Base-by-base conservation (phyloP, 1,140 invertebrate species). In the Bombyx mandarina region DNA sequence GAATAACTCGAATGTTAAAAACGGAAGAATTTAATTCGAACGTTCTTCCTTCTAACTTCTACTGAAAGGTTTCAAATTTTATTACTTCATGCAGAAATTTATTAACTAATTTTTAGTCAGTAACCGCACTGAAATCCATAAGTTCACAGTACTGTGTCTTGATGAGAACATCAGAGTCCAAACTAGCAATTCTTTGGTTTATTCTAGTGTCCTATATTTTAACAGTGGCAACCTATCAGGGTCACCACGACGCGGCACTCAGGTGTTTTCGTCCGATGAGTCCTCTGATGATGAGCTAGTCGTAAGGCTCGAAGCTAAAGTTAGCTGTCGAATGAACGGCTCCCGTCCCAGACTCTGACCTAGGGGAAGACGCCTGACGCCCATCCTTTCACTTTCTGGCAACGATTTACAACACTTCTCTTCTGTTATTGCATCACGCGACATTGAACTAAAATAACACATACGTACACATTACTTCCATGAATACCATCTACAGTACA, bases 321-420 rank as follows among this genome's bases (percentile, higher is more conserved):
- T 85, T 22, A 82, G 75, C 54, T 88, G 86, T 1, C 87, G 66
- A 44, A 79, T 82, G 52, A 87, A 85, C 2, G 82, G 77, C 43
- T 85, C 78, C 12, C 83, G 68, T 0, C 85, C 83, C 2, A 87
- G 73, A 45, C 79, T 85, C 62, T 87, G 85, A 2, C 83, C 83
- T 0, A 88, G 60, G 6, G 85, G 74, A 2, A 80, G 57, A n/a
- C 87, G 73, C 2, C 87, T 67, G 0, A 82, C 74, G 2, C 77
- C 80, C 87, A 88, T 86, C 7, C 82, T 67, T 56, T 88, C 87
- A 62, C 84, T 88, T 55, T 88, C 86, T 7, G 87, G 87, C 56
- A 88, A 66, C 1, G 87, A 88, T 65, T 87, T 88, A 66, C 87
- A 78, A 61, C 77, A 88, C 60, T 88, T 88, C 60, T 88, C 86